Conservation (phyloP, 2,113 vertebrate species). For the Lophochroa leadbeateri region DNA sequence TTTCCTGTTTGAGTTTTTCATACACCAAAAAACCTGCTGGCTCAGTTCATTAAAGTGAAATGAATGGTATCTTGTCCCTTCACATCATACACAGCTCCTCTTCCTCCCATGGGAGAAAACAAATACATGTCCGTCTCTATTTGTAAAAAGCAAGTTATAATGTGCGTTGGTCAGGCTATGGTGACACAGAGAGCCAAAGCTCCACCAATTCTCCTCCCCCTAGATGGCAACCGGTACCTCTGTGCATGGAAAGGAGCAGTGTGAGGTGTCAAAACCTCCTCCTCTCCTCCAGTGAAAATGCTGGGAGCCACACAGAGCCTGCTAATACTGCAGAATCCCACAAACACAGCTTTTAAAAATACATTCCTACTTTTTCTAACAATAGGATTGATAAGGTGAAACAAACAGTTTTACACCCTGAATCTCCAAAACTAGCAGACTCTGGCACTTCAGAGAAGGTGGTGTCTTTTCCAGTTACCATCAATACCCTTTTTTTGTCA, state of each 20-base stretch:
- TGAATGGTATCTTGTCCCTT: background rate
- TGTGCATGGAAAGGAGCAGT: accelerated
- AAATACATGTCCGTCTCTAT: background rate
- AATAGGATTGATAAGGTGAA: background rate
- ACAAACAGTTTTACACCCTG: background rate
- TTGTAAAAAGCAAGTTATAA: background rate
- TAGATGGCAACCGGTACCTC: background rate
- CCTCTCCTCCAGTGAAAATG: background rate
- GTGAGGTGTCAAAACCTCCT: background rate
- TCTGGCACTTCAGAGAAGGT: background rate
- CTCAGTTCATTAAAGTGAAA: background rate
- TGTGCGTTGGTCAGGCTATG: background rate
- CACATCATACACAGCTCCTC: background rate
- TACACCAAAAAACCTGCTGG: background rate
- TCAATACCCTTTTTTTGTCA: background rate
- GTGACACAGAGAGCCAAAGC: background rate
- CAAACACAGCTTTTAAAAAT: background rate
- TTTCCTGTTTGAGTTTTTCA: background rate
- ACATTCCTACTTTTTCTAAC: background rate
- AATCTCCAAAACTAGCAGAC: background rate
- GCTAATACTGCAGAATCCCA: background rate
- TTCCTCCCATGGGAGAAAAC: background rate
- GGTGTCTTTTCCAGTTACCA: background rate
- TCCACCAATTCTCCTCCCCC: background rate
- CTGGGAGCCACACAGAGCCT: background rate